These are phyloP conservation scores for Argopecten irradians DNA, from an alignment of 1,140 invertebrate genomes.

Conservation along the genomic window DNA sequence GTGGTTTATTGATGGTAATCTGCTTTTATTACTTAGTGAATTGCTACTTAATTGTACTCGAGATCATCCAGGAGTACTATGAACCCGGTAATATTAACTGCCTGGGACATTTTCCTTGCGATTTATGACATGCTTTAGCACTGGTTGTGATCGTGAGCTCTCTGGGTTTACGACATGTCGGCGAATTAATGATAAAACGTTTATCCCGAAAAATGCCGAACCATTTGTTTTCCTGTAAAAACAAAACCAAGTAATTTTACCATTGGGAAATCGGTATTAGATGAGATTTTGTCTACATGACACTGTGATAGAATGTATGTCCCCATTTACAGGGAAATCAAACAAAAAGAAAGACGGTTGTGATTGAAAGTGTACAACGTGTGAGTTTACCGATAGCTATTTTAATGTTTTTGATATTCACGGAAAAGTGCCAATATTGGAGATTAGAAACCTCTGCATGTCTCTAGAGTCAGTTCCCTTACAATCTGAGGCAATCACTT, in stretches of 20 bases:
- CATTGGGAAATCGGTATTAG: background rate
- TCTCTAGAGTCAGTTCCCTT: background rate
- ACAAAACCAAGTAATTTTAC: background rate
- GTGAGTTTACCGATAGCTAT: background rate
- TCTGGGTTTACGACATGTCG: background rate
- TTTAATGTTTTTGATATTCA: background rate
- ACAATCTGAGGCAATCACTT: background rate
- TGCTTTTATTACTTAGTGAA: background rate
- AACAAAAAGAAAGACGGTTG: background rate
- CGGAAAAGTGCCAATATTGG: background rate
- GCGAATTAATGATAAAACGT: background rate
- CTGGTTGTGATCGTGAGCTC: background rate
- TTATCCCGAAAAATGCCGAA: background rate
- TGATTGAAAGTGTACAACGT: background rate
- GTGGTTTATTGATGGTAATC: conserved; percentile 15
- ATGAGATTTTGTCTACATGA: conserved; percentile 1
- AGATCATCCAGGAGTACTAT: background rate
- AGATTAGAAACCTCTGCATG: background rate
- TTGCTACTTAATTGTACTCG: conserved; percentile 10
- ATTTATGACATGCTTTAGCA: background rate
- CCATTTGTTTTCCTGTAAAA: conserved; percentile 15
- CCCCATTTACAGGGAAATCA: background rate
- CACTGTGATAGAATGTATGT: background rate
- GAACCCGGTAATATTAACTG: background rate
- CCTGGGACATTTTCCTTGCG: background rate